Percentiles rank a stretch among this genome's conserved stretches.
Evolutionary conservation across 2,888 invertebrate genomes (phyloP).

Genomic region (Agrochola macilenta): DNA sequence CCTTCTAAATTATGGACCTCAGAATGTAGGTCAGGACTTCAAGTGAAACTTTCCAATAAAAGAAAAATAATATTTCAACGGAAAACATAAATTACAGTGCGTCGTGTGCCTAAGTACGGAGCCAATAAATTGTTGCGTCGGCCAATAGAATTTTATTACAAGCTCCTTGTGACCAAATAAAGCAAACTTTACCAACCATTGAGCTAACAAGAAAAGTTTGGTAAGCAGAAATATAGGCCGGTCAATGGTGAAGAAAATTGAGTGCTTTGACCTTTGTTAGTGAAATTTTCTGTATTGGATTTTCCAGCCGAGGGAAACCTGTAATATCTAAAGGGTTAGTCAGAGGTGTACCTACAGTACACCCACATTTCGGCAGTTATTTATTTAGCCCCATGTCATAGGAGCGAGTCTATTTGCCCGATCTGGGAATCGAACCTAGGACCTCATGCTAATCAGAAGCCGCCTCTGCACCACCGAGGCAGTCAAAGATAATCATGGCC

Average conservation of each 20-base stretch:
- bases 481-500: too few relatives aligned
- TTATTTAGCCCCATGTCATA: too few relatives aligned
- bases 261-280: constrained; percentile 17
- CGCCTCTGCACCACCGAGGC: too few relatives aligned
- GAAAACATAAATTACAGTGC: constrained; percentile 8
- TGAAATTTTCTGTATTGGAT: neutral
- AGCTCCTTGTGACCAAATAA: constrained; percentile 27
- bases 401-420: too few relatives aligned
- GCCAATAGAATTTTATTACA: constrained; percentile 28
- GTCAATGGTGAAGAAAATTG: constrained; percentile 3
- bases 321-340: neutral
- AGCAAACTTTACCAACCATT: constrained; percentile 20
- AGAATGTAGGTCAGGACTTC: constrained; percentile 19
- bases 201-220: constrained; percentile 47
- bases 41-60: constrained; percentile 1
- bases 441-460: too few relatives aligned
- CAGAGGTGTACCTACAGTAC: too few relatives aligned
- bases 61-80: constrained; percentile 13
- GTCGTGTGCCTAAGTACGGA: constrained; percentile 25
- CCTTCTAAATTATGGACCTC: constrained; percentile 12
- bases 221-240: constrained; percentile 27
- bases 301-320: neutral
- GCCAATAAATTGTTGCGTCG: constrained; percentile 19
- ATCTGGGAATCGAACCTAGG: too few relatives aligned
- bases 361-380: too few relatives aligned